Conservation (phyloP, 2,113 vertebrate genomes). For the Procavia capensis region DNA sequence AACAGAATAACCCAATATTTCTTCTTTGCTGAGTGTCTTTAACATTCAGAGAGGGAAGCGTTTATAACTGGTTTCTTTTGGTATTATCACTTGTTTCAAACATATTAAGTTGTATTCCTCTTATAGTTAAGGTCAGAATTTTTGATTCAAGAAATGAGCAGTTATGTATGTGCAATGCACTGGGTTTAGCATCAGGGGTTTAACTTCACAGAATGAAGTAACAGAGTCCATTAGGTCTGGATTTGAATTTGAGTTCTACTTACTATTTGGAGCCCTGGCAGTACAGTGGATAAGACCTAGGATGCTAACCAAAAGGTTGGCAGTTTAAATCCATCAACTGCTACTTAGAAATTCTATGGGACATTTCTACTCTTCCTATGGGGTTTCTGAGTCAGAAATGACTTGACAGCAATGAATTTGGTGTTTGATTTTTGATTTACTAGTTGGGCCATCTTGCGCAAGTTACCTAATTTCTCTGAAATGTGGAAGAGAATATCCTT, state of each 20-base stretch:
- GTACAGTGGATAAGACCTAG: no score
- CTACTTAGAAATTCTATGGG: no score
- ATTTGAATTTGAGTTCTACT: not conserved
- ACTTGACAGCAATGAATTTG: no score
- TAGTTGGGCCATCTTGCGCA: not conserved
- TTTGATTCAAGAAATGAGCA: not conserved
- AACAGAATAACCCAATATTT: not conserved
- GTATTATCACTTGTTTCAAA: not conserved
- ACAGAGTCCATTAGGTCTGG: not conserved
- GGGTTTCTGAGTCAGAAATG: no score
- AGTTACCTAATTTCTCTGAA: not conserved
- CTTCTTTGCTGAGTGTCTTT: not conserved
- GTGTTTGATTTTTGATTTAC: no score
- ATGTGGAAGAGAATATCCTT: not conserved
- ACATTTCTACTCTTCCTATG: no score
- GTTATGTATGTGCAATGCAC: not conserved
- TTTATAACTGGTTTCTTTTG: not conserved
- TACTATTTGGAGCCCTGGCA: not conserved
- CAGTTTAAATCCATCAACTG: no score
- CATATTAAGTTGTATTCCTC: not conserved
- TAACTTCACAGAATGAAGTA: not conserved
- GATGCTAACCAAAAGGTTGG: no score
- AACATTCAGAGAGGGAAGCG: not conserved
- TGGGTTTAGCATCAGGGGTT: not conserved
- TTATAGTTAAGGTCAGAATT: not conserved